Percentiles rank a stretch among this genome's conserved stretches.
Conservation (phyloP, 2,113 vertebrate species). For the Hydrochoerus hydrochaeris region DNA sequence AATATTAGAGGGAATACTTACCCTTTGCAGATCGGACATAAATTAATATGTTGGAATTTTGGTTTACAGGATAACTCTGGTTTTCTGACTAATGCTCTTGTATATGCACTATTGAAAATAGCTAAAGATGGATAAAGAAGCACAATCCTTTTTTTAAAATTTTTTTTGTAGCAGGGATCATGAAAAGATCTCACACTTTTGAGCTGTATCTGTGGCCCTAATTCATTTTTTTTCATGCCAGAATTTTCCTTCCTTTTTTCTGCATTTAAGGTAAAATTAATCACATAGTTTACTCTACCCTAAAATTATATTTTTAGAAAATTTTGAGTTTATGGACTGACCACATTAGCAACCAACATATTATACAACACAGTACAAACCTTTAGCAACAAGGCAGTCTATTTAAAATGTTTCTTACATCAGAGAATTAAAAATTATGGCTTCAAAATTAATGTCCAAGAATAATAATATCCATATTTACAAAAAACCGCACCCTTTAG, state of each 20-base stretch:
- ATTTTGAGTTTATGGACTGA: constrained; percentile 26
- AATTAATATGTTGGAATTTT: not conserved
- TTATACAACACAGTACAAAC: not conserved
- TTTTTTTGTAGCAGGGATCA: no score
- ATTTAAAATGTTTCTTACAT: constrained; percentile 17
- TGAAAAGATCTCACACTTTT: no score
- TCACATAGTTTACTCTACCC: not conserved
- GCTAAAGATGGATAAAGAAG: not conserved
- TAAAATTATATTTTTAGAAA: constrained; percentile 20
- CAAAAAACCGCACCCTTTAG: not conserved
- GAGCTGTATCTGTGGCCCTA: no score
- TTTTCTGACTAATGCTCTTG: not conserved
- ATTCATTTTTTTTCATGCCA: not conserved
- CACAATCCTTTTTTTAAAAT: not conserved
- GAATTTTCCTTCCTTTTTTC: not conserved
- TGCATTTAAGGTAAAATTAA: not conserved
- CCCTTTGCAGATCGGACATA: not conserved
- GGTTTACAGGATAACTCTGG: not conserved
- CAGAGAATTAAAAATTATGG: not conserved
- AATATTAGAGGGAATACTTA: fast-evolving
- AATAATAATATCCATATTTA: not conserved
- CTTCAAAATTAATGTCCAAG: constrained; percentile 30
- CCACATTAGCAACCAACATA: not conserved
- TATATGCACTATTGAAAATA: not conserved
- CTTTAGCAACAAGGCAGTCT: not conserved